Base-by-base conservation (phyloP, 2,797 vertebrate genomes). In the Percopsis omiscomaycus region DNA sequence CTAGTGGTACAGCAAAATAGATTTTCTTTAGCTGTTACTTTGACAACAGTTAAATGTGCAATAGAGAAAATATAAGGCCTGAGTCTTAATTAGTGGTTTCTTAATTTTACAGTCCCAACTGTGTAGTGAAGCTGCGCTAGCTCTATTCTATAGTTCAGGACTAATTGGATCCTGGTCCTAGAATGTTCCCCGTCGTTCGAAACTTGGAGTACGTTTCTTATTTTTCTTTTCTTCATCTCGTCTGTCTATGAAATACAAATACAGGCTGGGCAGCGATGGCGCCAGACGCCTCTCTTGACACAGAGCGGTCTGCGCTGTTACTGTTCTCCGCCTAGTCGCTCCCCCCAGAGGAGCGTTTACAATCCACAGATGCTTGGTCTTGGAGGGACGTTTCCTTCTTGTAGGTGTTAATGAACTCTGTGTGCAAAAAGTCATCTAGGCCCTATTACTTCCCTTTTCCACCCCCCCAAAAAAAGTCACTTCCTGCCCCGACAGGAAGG, bases 1-100 rank as follows among this genome's bases (percentile, higher is more conserved):
- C 95, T 95, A 96, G 95, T 95, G 95, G 95, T 98, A 98, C 95
- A 97, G 96, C 95, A 98, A 98, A 98, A 98, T 98, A 98, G 93
- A 97, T 94, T 94, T 97, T 98, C 95, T 97, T 95, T 94, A 94
- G 95, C 95, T 93, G 92, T 97, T 95, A 95, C 92, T 94, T 92
- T 90, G 94, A 96, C 93, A 98, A 98, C 92, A 96, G 94, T 94
- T 96, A 94, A 93, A 95, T 98, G 96, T 98, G 96, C 96, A 98
- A 94, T 95, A 96, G 95, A 98, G 94, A 95, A 97, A 96, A 98
- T 95, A 95, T 98, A 99, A 98, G 96, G 97, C 97, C 97, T 95
- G 96, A 96, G 97, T 96, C 94, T 95, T 94, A 96, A 96, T 96
- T 96, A 96, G 95, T 96, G 95, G 95, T 96, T 96, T 85, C 80